Conservation (phyloP, 53 echinoderm and acorn worm species). For the Holothuria scabra region DNA sequence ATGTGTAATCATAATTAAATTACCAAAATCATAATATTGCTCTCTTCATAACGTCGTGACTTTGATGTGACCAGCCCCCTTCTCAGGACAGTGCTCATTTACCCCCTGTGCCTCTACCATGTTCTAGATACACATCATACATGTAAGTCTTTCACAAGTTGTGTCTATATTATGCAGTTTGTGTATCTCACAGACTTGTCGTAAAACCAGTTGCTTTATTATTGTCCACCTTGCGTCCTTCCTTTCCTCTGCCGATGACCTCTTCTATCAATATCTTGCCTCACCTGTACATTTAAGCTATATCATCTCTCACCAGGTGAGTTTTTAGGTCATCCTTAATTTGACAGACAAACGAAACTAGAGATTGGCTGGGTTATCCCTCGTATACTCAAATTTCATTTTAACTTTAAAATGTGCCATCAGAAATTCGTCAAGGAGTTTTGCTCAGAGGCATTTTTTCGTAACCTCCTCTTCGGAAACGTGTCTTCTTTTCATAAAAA, state of each 20-base stretch:
- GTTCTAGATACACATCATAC: too few species aligned
- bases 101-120: too few species aligned
- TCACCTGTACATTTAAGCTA: not conserved
- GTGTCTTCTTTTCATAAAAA: not conserved
- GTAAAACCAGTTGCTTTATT: too few species aligned
- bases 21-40: too few species aligned
- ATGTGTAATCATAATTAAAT: too few species aligned
- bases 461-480: conserved; percentile 12
- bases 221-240: too few species aligned
- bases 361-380: conserved; percentile 20
- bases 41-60: too few species aligned
- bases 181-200: too few species aligned
- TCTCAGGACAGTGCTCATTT: too few species aligned
- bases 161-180: too few species aligned
- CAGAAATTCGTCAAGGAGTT: conserved; percentile 1
- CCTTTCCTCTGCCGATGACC: not conserved
- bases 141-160: too few species aligned
- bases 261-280: not conserved
- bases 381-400: conserved; percentile 8
- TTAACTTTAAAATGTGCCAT: conserved; percentile 21
- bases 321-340: conserved; percentile 33
- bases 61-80: too few species aligned
- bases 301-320: conserved; percentile 12
- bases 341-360: conserved; percentile 35
- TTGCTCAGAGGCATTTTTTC: conserved; percentile 22